Base-by-base conservation (phyloP, 2,113 vertebrate species). In the Puma concolor region DNA sequence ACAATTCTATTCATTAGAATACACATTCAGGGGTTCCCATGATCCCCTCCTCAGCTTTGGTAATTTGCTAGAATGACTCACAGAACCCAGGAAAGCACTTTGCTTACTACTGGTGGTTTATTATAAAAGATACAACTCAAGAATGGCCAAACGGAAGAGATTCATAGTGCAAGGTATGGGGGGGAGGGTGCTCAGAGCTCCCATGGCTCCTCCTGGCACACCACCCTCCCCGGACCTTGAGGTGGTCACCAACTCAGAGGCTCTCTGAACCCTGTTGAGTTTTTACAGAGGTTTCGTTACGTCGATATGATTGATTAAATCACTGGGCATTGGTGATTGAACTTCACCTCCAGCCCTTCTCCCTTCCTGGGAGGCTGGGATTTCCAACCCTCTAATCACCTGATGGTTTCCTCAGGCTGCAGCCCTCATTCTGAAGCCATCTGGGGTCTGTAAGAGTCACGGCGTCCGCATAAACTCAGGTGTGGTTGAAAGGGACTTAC, bases 81-180 rank as follows among this genome's bases (percentile, higher is more conserved):
- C 48, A 81, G 84, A 82, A 54, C 23, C 67, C 72, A 64, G 87
- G 38, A 66, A 44, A 76, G 90, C 60, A 19, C 52, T 90, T 81
- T 19, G 23, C 48, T 67, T 72, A 29, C 15, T 60, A 14, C 31
- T 50, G 15, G 41, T 80, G n/a, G 38, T 41, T 93, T 93, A 50
- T 80, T 38, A 27, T 77, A 63, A 50, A 94, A 38, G 15, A 16
- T 50, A 19, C 16, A 76, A 48, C 41, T 67, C 27, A 54, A 31
- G 15, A 36, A 60, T 12, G 33, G 57, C 48, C 85, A 66, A 19
- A 69, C 25, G 29, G 33, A 91, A 74, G 76, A 90, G 50, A 31
- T 2, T 13, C 27, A 5, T 0, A n/a, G n/a, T 3, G 15, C 77
- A 17, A 63, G 48, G 31, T 38, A 2, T 33, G 12, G 16, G 12